Conservation (phyloP, 2,797 vertebrate genomes). For the Gymnodraco acuticeps region DNA sequence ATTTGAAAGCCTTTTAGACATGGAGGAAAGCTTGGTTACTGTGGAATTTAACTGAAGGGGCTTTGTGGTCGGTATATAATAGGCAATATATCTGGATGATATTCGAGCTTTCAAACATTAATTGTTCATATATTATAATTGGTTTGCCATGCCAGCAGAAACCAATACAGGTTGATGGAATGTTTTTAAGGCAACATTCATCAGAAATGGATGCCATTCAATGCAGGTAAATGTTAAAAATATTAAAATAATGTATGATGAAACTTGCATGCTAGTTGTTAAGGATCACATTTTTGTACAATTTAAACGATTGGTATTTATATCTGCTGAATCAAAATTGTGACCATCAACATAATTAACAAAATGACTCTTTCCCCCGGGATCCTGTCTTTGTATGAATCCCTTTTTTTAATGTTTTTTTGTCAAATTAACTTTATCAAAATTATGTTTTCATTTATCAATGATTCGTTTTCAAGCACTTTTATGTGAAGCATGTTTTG, state of each 20-base stretch:
- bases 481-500: neutral
- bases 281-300: neutral
- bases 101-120: slow-evolving; percentile 34
- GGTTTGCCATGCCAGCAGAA: slow-evolving; percentile 29
- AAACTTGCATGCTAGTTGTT: slow-evolving; percentile 7
- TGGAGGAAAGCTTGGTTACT: slow-evolving; percentile 44
- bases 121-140: slow-evolving; percentile 50
- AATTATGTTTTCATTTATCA: neutral
- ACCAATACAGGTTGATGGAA: slow-evolving; percentile 16
- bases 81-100: slow-evolving; percentile 54
- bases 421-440: too few relatives aligned
- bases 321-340: too few relatives aligned
- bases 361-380: neutral
- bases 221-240: neutral
- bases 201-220: neutral
- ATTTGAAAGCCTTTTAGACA: slow-evolving; percentile 77
- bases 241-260: neutral
- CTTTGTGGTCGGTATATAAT: slow-evolving; percentile 64
- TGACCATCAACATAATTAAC: too few relatives aligned
- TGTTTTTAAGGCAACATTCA: slow-evolving; percentile 17
- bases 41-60: slow-evolving; percentile 56
- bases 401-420: too few relatives aligned
- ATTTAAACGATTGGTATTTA: neutral
- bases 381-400: neutral
- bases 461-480: too few relatives aligned